A percentile compares a stretch with the other conserved stretches of the same genome.
These are phyloP conservation scores for Rhabdophis nuchalis DNA, from an alignment of 2,797 vertebrate genomes.

Conservation along the genomic window DNA sequence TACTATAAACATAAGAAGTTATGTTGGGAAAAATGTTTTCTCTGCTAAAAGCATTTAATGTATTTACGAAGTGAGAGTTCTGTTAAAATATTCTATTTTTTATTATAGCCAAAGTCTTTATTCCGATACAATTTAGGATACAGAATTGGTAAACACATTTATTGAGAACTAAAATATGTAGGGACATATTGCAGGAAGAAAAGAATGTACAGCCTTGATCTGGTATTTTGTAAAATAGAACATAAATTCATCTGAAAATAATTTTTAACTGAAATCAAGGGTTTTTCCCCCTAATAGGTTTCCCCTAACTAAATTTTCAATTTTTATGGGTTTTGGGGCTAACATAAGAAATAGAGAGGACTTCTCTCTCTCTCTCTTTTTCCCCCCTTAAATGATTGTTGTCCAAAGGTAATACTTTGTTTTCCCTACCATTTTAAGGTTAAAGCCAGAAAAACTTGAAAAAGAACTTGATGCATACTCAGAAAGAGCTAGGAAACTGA, in stretches of 20 bases:
- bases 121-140: not conserved
- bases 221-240: not conserved
- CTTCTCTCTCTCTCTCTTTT: too few relatives aligned
- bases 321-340: not conserved
- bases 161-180: not conserved
- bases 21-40: not conserved
- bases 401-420: not conserved
- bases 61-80: not conserved
- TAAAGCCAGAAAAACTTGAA: conserved; percentile 84
- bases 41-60: not conserved
- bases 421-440: conserved; percentile 64
- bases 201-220: not conserved
- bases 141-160: not conserved
- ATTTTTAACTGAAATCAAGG: not conserved
- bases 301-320: not conserved
- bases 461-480: conserved; percentile 81
- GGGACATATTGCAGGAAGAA: not conserved
- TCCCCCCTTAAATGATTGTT: not conserved
- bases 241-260: not conserved
- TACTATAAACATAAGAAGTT: not conserved
- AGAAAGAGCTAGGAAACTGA: conserved; percentile 74
- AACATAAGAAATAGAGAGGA: not conserved
- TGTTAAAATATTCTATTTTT: not conserved
- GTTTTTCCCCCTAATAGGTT: not conserved
- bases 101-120: not conserved